Percentiles rank a stretch among this genome's conserved stretches.
Evolutionary conservation across 2,888 invertebrate species (phyloP).

Genomic region (Hydrotaea diabolus): DNA sequence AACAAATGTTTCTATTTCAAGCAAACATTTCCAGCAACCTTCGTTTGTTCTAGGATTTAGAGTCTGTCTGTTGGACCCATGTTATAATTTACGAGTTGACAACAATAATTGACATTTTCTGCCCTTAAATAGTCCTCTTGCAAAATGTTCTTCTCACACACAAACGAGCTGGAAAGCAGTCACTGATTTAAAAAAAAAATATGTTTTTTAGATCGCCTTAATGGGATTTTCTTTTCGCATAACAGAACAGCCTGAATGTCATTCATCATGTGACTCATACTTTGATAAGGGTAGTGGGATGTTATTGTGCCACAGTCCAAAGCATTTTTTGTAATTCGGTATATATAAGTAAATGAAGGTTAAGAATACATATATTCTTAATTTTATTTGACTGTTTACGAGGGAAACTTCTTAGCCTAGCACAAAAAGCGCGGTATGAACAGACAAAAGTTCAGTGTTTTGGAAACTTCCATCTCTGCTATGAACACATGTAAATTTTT

Average conservation of each 20-base stretch:
- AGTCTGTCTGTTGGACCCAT: slow-evolving; percentile 4
- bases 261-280: not conserved
- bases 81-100: slow-evolving; percentile 24
- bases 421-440: no score
- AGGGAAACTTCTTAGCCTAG: no score
- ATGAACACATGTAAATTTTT: no score
- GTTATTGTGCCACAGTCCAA: not conserved
- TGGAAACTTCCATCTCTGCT: no score
- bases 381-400: no score
- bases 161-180: not conserved
- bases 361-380: not conserved
- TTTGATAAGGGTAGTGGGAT: not conserved
- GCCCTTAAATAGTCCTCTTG: not conserved
- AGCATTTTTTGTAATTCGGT: not conserved
- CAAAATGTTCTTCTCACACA: not conserved
- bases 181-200: not conserved
- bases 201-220: not conserved
- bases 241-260: not conserved
- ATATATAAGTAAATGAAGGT: no score
- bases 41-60: no score
- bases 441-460: no score
- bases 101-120: slow-evolving; percentile 23
- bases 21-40: no score
- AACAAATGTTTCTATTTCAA: no score
- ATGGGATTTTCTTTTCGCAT: not conserved